These are phyloP conservation scores for Rhizomys pruinosus DNA, from an alignment of 2,113 vertebrate species.

Conservation along the genomic window DNA sequence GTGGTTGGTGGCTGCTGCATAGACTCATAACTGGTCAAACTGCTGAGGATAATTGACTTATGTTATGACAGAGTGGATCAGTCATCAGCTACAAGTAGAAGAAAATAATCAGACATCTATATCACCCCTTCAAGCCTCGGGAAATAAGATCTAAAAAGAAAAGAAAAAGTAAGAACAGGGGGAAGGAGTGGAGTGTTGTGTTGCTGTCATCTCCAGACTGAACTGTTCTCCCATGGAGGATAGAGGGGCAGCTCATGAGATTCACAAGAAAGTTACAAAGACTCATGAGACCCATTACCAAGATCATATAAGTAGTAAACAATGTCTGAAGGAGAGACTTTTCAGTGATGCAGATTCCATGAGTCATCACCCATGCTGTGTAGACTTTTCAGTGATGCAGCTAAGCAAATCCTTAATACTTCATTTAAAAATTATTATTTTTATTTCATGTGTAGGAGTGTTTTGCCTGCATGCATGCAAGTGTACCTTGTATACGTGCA, in stretches of 20 bases:
- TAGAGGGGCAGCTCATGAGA: neutral
- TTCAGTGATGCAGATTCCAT: neutral
- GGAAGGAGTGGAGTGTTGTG: neutral
- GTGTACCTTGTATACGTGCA: too few relatives aligned
- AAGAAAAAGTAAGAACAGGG: neutral
- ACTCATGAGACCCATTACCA: neutral
- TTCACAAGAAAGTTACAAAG: neutral
- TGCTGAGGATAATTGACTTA: neutral
- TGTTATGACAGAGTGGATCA: neutral
- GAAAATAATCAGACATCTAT: too few relatives aligned
- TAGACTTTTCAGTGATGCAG: neutral
- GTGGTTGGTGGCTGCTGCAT: neutral
- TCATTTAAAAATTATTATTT: too few relatives aligned
- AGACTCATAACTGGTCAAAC: neutral
- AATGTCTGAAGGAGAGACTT: neutral
- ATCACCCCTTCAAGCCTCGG: neutral
- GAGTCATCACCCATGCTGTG: neutral
- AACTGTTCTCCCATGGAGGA: neutral
- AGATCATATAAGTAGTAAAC: neutral
- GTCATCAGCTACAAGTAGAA: neutral
- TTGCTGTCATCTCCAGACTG: neutral
- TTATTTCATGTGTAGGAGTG: too few relatives aligned
- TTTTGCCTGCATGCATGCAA: too few relatives aligned
- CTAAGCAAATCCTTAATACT: too few relatives aligned
- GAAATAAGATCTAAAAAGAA: too few relatives aligned